These are phyloP conservation scores for Stenurella melanura DNA, from an alignment of 2,888 invertebrate species.

Conservation along the genomic window DNA sequence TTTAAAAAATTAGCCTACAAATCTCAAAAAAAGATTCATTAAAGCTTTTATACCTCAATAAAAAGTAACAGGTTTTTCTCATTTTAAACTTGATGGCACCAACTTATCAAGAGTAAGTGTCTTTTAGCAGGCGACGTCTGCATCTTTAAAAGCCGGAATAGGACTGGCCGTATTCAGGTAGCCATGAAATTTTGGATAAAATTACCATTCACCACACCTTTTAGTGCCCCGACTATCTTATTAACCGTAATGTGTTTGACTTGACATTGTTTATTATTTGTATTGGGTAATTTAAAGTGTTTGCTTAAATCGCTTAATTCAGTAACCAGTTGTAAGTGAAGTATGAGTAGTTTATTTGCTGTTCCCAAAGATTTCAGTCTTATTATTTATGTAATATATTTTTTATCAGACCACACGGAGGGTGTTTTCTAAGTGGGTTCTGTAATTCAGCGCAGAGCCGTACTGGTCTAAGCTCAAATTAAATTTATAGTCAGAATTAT, in stretches of 20 bases:
- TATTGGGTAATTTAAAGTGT: slow-evolving; percentile 12
- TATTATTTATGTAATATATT: background rate
- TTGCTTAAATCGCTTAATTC: slow-evolving; percentile 19
- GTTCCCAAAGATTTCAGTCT: background rate
- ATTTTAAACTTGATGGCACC: slow-evolving; percentile 11
- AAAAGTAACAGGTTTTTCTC: background rate
- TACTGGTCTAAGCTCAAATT: background rate
- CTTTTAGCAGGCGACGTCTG: slow-evolving; percentile 9
- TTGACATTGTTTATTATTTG: slow-evolving; percentile 12
- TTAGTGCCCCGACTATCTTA: slow-evolving; percentile 7
- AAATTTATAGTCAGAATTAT: too few relatives aligned
- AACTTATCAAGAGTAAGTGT: background rate
- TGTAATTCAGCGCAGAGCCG: background rate
- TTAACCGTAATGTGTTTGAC: background rate
- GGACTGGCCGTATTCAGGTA: background rate
- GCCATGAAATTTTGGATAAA: slow-evolving; percentile 15
- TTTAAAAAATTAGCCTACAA: too few relatives aligned
- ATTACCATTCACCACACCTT: slow-evolving; percentile 17
- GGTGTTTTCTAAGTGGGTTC: background rate
- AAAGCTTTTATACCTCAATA: too few relatives aligned
- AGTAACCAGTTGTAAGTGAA: background rate
- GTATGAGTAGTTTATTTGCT: slow-evolving; percentile 8
- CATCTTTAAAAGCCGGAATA: background rate
- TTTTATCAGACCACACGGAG: background rate
- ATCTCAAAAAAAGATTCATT: too few relatives aligned